Percentiles rank a stretch among this genome's conserved stretches.
These are phyloP conservation scores for Disparrhopalites patrizii DNA, from an alignment of 2,888 invertebrate species.

Conservation along the genomic window DNA sequence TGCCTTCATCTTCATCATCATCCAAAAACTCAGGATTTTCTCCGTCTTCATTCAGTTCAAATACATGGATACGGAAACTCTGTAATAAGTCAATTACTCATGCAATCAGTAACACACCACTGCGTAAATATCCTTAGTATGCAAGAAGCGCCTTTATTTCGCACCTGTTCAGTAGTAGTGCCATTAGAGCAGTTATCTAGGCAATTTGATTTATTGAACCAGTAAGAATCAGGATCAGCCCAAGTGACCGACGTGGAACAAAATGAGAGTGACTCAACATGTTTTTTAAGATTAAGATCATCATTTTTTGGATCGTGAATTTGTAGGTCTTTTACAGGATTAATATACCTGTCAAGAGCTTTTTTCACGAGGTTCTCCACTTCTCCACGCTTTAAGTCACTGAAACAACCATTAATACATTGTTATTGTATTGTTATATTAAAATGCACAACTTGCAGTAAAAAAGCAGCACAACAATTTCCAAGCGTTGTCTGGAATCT, in stretches of 20 bases:
- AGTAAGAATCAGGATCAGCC: not conserved
- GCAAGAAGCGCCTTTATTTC: no score
- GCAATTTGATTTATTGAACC: not conserved
- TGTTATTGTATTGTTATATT: no score
- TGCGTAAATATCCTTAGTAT: no score
- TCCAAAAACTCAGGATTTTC: conserved; percentile 55
- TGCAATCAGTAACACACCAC: not conserved
- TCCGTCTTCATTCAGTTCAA: conserved; percentile 38
- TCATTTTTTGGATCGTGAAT: not conserved
- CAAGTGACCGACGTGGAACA: conserved; percentile 3
- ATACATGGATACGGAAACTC: conserved; percentile 23
- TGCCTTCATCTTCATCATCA: conserved; percentile 46
- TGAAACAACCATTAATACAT: not conserved
- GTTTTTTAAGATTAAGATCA: not conserved
- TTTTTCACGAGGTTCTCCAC: conserved; percentile 7
- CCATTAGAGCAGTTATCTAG: not conserved
- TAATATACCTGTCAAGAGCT: not conserved
- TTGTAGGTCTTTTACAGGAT: not conserved
- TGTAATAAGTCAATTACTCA: not conserved
- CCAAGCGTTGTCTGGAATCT: not conserved
- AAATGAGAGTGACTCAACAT: conserved; percentile 21
- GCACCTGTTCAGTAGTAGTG: not conserved
- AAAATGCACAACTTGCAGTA: no score
- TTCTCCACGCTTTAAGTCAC: conserved; percentile 22
- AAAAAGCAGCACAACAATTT: not conserved